Evolutionary conservation across 2,113 vertebrate genomes (phyloP).

Genomic region (Odontophorus gujanensis): DNA sequence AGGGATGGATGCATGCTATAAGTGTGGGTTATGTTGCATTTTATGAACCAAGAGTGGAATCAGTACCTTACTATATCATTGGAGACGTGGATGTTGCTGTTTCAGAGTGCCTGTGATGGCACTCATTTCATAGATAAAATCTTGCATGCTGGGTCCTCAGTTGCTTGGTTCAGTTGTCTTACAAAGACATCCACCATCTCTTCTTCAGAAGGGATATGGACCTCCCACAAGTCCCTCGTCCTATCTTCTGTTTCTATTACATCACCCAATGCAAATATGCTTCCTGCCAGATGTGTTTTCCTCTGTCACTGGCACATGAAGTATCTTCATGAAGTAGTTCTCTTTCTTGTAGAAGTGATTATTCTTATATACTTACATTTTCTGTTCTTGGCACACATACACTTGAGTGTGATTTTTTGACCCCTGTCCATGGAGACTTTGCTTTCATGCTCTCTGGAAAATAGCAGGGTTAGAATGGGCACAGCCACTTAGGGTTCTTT

Average conservation of each 20-base stretch:
- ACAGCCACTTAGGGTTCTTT: background rate
- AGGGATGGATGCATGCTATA: background rate
- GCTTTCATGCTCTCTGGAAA: background rate
- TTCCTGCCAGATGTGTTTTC: background rate
- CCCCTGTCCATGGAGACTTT: background rate
- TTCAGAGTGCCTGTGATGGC: accelerated
- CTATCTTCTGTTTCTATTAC: background rate
- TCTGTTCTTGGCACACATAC: background rate
- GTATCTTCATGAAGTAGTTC: background rate
- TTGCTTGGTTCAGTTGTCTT: background rate
- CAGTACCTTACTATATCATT: background rate
- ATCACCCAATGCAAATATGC: background rate
- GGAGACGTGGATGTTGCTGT: background rate
- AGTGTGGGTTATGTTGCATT: background rate
- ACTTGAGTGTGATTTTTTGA: background rate
- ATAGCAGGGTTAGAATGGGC: background rate
- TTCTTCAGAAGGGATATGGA: background rate
- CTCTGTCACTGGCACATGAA: background rate
- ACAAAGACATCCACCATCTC: background rate
- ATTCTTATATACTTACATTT: background rate
- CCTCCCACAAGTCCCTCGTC: background rate
- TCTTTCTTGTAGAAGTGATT: background rate
- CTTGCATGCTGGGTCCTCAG: background rate
- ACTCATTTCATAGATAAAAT: background rate
- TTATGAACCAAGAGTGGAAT: background rate